Base-by-base conservation (phyloP, 2,888 invertebrate species). In the Mechanitis messenoides region DNA sequence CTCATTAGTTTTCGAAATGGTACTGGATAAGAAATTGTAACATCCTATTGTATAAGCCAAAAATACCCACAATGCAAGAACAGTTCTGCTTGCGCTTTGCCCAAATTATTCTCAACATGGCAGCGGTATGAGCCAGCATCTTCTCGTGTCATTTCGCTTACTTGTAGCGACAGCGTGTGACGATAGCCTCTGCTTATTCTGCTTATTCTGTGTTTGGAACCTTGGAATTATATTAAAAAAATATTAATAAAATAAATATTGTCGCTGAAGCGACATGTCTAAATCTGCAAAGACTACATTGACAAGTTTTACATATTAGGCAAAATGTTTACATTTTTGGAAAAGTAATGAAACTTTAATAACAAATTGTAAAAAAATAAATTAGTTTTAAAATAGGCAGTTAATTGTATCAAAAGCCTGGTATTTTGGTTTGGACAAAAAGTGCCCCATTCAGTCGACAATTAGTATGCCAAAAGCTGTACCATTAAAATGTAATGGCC, bases 101-200 rank as follows among this genome's bases (percentile, higher is more conserved):
- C 94, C 2, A 92, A 81, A 0, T 88, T 90, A 75, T 94, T 94
- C 73, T 93, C 93, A 0, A 92, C 92, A 58, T 93, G 91, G 72
- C 94, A 94, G 65, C 92, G 91, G 81, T 93, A 94, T 0, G 92
- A 91, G 45, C 93, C 93, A n/a, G 92, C 93, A 77, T 93, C 93
- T 35, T 85, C 82, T 2, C 84, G 73, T 2, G 90, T 82, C 75
- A 94, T 91, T 42, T 91, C 89, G 54, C 83, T 81, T 64, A 94
- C 93, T 47, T 91, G 88, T 59, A 94, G 80, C 63, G 87, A 91
- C 83, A 93, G 87, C 50, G 92, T 91, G 67, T 93, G 92, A 55
- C 93, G 92, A 84, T 93, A 94, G 1, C 87, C 87, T 57, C 85
- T 74, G 0, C 80, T 76, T 0, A 79, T 69, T 69, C 78, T 74